A percentile compares a stretch with the other conserved stretches of the same genome.
Conservation (phyloP, 2,797 vertebrate species). For the Micropoecilia bifurca region DNA sequence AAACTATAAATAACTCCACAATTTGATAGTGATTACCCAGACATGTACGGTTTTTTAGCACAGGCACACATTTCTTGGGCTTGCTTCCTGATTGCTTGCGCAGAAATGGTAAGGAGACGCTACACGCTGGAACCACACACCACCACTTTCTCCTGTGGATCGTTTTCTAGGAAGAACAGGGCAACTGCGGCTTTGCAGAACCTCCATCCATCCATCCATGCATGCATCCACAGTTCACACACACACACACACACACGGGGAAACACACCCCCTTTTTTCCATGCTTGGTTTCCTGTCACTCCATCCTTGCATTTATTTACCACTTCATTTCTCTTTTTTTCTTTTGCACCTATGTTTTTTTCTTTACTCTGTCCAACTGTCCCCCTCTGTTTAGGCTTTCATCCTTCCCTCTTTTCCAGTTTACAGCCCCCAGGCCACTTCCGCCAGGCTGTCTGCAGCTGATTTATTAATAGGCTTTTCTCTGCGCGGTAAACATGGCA, state of each 20-base stretch:
- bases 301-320: constrained; percentile 31
- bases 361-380: constrained; percentile 20
- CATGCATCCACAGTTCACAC: constrained; percentile 74
- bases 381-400: constrained; percentile 39
- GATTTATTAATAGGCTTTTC: constrained; percentile 77
- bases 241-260: constrained; percentile 44
- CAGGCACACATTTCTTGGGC: constrained; percentile 36
- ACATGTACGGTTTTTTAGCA: constrained; percentile 30
- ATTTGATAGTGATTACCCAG: constrained; percentile 50
- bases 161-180: constrained; percentile 72
- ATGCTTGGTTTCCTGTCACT: constrained; percentile 10
- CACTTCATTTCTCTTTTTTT: constrained; percentile 32
- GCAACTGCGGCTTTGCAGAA: constrained; percentile 78
- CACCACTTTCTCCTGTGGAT: constrained; percentile 67
- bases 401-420: constrained; percentile 55
- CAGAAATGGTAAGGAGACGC: constrained; percentile 80
- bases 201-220: constrained; percentile 48
- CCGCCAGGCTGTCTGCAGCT: constrained; percentile 70
- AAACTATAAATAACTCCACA: constrained; percentile 27
- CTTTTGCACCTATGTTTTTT: background rate
- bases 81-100: constrained; percentile 69
- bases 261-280: constrained; percentile 30
- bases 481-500: constrained; percentile 68
- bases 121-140: constrained; percentile 80
- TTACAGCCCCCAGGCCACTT: constrained; percentile 73